Evolutionary conservation across 2,888 invertebrate species (phyloP), one percentile per base, ranked within the genome.

Genomic region (Ptilodon capucinus): DNA sequence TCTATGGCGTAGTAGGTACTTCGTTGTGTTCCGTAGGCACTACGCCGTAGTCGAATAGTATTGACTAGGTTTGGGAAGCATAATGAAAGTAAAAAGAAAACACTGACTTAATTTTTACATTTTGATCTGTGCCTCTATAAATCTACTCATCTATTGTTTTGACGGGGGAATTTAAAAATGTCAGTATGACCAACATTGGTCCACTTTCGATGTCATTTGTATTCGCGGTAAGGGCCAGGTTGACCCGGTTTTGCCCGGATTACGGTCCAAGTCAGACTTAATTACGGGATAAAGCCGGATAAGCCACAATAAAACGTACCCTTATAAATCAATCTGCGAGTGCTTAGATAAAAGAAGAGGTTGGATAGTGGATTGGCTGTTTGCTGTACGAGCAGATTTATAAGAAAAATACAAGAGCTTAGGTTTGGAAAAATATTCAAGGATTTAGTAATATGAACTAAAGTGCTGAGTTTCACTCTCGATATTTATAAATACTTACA

Each of bases 221-320:
- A 56, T 57, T 49, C 52, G 48, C 57, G 55, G 60, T 59, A 51
- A 55, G 51, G 55, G 54, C 34, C 66, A 67, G 67, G 70, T 65
- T 73, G 65, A 68, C 70, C 72, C 66, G 47, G 46, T 44, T 51
- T 59, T 57, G 58, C 68, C 64, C 58, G 74, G 79, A 76, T 82
- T 80, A 81, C 69, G 68, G 54, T 59, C 52, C 54, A 60, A 79
- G 70, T 74, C 74, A 57, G 64, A 78, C 77, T 81, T 84, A 84
- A 83, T 84, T 84, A 82, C 77, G 59, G 79, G 81, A 78, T 82
- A 81, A 79, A 71, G 68, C 58, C 60, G 73, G 72, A 71, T 79
- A 79, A 80, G 76, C 79, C 72, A 71, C 73, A 76, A 71, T 77
- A 77, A 77, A 79, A 74, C 70, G 68, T 56, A 76, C 77, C 81